Evolutionary conservation across 2,797 vertebrate species (phyloP), one percentile per base, ranked within the genome.

Genomic region (Sebastes nivosus): DNA sequence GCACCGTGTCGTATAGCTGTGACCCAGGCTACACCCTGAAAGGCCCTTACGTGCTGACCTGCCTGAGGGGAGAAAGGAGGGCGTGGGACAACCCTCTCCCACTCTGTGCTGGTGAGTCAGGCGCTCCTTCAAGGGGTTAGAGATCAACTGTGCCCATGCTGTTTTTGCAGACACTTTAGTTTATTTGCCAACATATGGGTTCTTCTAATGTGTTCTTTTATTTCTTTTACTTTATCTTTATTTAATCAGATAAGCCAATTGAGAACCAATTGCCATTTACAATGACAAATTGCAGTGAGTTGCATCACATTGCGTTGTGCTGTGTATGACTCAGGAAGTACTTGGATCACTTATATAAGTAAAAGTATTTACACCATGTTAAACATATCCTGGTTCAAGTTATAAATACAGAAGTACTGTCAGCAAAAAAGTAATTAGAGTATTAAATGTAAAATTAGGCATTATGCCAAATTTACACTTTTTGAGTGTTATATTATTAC

Each of bases 81-180:
- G 96, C 97, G 2, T 99, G 99, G 99, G 97, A 99, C 80, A 97
- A 94, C 71, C 96, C 97, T 1, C 97, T 99, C 76, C 98, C 99
- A 0, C 94, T 96, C 73, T 99, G 99, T 42, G 90, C 97, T 13
- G 98, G 99, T 99, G 95, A 95, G 98, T 88, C 25, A 9, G 13
- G 57, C n/a, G 27, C 73, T 64, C 14, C 1, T 27, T 13, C 0
- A 60, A 60, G 27, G 1, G 14, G 2, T 60, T 54, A 3, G 10
- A 65, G 18, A 61, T 59, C 0, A 9, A 36, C 5, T 57, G 3
- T 18, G 6, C 14, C 7, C 1, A 2, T 38, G 24, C 58, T 30
- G 11, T 52, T 79, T 30, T 30, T 30, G 29, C 29, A 30, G 29
- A 30, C 29, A 30, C 7, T 30, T 30, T 30, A 2, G 2, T 63